Conservation (phyloP, 2,797 vertebrate species). For the Betta splendens region DNA sequence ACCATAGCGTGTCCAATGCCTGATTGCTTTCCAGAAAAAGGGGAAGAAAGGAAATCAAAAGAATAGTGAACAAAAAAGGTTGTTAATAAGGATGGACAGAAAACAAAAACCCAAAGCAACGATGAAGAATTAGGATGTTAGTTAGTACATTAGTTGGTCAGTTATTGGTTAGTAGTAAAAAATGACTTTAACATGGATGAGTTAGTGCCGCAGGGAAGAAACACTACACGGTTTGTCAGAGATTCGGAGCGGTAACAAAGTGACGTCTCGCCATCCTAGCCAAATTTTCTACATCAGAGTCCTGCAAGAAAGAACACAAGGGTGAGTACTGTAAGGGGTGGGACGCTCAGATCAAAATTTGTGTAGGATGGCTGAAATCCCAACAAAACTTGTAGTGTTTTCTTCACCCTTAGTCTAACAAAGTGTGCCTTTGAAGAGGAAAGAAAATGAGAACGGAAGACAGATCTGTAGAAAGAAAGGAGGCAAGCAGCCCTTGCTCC, state of each 20-base stretch:
- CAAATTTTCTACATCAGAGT: slow-evolving; percentile 57
- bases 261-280: slow-evolving; percentile 44
- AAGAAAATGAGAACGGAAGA: slow-evolving; percentile 83
- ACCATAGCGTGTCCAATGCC: slow-evolving; percentile 99
- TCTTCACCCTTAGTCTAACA: slow-evolving; percentile 80
- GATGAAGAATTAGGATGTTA: slow-evolving; percentile 98
- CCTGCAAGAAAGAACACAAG: slow-evolving; percentile 28
- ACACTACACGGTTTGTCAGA: slow-evolving; percentile 64
- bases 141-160: slow-evolving; percentile 99
- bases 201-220: slow-evolving; percentile 85
- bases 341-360: slow-evolving; percentile 45
- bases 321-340: slow-evolving; percentile 9
- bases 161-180: slow-evolving; percentile 89
- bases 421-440: slow-evolving; percentile 85
- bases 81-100: slow-evolving; percentile 96
- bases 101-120: slow-evolving; percentile 90
- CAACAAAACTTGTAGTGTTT: slow-evolving; percentile 67
- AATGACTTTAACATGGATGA: slow-evolving; percentile 97
- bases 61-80: slow-evolving; percentile 94
- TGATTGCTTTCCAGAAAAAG: slow-evolving; percentile 96
- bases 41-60: slow-evolving; percentile 99
- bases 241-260: slow-evolving; percentile 29
- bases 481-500: slow-evolving; percentile 68
- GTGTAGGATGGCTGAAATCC: slow-evolving; percentile 55
- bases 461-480: slow-evolving; percentile 70